Conservation (phyloP, 1,140 invertebrate genomes). For the Babylonia areolata region DNA sequence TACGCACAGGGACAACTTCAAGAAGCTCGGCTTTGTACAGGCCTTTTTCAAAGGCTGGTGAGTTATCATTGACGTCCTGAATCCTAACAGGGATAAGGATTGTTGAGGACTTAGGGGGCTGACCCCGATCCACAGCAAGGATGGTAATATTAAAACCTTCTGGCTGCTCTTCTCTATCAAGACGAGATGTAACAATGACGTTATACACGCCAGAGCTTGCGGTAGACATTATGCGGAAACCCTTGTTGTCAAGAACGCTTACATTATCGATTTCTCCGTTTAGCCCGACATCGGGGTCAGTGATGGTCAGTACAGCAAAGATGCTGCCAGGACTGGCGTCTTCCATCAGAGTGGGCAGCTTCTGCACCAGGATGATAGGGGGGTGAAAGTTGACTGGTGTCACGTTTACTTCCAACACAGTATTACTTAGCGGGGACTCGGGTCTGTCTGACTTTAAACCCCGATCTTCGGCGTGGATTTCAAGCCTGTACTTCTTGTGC, state of each 20-base stretch:
- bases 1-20: conserved; percentile 92
- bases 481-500: conserved; percentile 81
- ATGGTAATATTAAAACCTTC: conserved; percentile 85
- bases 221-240: conserved; percentile 86
- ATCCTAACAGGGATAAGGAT: conserved; percentile 78
- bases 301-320: conserved; percentile 91
- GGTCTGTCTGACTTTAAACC: conserved; percentile 81
- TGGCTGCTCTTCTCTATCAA: conserved; percentile 83
- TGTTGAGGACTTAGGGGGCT: conserved; percentile 80
- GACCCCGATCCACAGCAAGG: conserved; percentile 88
- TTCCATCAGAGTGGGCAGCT: conserved; percentile 88
- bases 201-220: conserved; percentile 80
- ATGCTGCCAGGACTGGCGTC: conserved; percentile 76
- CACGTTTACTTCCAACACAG: conserved; percentile 86
- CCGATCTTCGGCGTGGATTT: conserved; percentile 89
- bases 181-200: conserved; percentile 77
- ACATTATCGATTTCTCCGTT: conserved; percentile 89
- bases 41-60: conserved; percentile 91
- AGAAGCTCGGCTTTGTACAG: conserved; percentile 91
- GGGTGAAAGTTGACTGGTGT: conserved; percentile 90
- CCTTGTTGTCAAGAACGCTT: conserved; percentile 90
- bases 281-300: conserved; percentile 87
- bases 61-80: conserved; percentile 89
- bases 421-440: conserved; percentile 78
- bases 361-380: conserved; percentile 86